phyloP scores from a whole-genome alignment of 2,797 vertebrate genomes.

The Melopsittacus undulatus region DNA sequence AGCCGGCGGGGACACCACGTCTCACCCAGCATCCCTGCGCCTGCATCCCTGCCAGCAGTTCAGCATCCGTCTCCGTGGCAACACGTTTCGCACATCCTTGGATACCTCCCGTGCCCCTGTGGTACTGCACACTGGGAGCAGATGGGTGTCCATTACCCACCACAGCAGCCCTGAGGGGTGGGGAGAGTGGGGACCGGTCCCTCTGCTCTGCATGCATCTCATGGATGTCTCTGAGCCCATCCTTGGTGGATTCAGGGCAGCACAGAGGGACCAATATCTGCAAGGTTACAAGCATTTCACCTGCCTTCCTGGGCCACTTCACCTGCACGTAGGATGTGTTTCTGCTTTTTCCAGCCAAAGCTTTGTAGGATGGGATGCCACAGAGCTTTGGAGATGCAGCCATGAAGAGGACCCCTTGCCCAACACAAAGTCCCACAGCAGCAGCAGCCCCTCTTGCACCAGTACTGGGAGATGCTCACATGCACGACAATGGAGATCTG shows the following conservation, averaged over 20 bases:
- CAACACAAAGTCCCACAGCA: neutral
- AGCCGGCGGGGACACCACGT: neutral
- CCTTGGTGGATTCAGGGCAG: neutral
- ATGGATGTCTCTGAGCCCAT: neutral
- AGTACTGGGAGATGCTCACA: fast-evolving
- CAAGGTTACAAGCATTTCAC: neutral
- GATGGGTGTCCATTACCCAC: neutral
- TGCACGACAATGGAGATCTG: neutral
- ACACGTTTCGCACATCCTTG: neutral
- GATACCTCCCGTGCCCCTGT: neutral
- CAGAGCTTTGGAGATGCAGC: neutral
- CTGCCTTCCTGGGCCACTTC: neutral
- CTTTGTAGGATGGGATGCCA: neutral
- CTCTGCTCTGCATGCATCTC: neutral
- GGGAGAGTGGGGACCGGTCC: fast-evolving
- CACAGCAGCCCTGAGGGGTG: fast-evolving
- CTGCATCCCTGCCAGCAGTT: neutral
- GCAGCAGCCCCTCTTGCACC: neutral
- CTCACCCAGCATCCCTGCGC: neutral
- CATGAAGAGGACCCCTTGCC: fast-evolving
- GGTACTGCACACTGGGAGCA: neutral
- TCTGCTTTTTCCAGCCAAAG: neutral
- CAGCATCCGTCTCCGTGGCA: constrained; percentile 53
- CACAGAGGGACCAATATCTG: neutral
- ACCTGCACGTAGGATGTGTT: fast-evolving